Conservation (phyloP, 2,888 invertebrate species). For the Campopleginae sp. region DNA sequence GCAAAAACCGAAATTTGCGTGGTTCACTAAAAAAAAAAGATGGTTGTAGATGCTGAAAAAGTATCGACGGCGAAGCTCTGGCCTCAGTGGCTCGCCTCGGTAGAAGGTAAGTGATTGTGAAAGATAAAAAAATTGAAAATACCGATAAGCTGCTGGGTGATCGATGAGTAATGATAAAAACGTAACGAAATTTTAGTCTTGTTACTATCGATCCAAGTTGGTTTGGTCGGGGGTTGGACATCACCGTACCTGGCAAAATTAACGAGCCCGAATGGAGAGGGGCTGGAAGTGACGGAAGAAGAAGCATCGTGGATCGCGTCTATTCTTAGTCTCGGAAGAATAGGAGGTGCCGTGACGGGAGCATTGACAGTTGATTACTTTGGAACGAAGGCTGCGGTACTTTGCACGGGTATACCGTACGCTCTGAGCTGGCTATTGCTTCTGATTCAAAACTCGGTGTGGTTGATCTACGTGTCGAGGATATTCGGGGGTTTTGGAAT, state of each 20-base stretch:
- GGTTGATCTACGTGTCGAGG: slow-evolving; percentile 70
- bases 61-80: slow-evolving; percentile 48
- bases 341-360: slow-evolving; percentile 65
- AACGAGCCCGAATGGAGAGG: slow-evolving; percentile 62
- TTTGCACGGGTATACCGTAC: slow-evolving; percentile 63
- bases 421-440: slow-evolving; percentile 60
- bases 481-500: slow-evolving; percentile 69
- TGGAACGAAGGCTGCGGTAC: slow-evolving; percentile 63
- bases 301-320: slow-evolving; percentile 69
- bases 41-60: slow-evolving; percentile 40
- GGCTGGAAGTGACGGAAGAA: slow-evolving; percentile 56
- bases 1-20: not conserved
- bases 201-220: slow-evolving; percentile 71
- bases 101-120: slow-evolving; percentile 59
- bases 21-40: not conserved
- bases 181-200: slow-evolving; percentile 69
- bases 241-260: slow-evolving; percentile 77
- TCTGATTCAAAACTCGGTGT: slow-evolving; percentile 41
- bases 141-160: not conserved
- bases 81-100: slow-evolving; percentile 70
- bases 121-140: not conserved
- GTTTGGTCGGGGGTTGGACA: slow-evolving; percentile 76
- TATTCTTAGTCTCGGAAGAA: slow-evolving; percentile 64
- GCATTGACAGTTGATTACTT: slow-evolving; percentile 60
- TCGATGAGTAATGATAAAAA: not conserved